These are phyloP conservation scores for Microctonus brassicae DNA, from an alignment of 2,888 invertebrate genomes.

Conservation along the genomic window DNA sequence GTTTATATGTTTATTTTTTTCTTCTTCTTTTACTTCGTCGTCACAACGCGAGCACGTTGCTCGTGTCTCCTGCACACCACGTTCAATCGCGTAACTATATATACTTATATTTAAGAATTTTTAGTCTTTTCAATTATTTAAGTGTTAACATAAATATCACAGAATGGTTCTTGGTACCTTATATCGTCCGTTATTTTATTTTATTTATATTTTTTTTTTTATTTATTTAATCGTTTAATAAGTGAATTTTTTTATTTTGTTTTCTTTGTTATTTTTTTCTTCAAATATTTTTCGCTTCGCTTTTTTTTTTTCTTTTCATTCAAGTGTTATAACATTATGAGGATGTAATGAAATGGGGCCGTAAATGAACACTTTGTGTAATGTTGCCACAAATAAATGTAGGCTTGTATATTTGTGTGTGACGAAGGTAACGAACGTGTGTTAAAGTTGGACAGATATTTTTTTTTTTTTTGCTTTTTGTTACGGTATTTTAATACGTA, in stretches of 20 bases:
- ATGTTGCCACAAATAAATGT: neutral
- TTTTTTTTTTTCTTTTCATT: constrained; percentile 35
- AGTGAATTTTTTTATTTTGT: constrained; percentile 3
- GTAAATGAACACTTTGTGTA: neutral
- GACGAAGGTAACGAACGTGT: constrained; percentile 47
- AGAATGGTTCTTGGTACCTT: constrained; percentile 75
- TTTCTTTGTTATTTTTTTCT: constrained; percentile 32
- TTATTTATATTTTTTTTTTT: constrained; percentile 42
- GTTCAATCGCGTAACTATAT: constrained; percentile 59
- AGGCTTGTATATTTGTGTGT: constrained; percentile 1
- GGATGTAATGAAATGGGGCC: neutral
- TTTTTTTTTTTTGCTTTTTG: constrained; percentile 38
- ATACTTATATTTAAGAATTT: constrained; percentile 70
- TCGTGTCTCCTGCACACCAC: neutral
- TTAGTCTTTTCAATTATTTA: constrained; percentile 70
- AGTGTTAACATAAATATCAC: constrained; percentile 74
- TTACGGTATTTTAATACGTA: constrained; percentile 49
- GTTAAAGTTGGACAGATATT: constrained; percentile 47
- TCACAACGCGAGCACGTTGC: neutral
- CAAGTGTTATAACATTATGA: constrained; percentile 6
- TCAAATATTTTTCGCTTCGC: neutral
- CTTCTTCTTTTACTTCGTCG: constrained; percentile 43
- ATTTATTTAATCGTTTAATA: constrained; percentile 31
- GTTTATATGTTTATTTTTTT: constrained; percentile 17
- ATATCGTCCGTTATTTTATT: constrained; percentile 56